These are phyloP conservation scores for Acromyrmex charruanus DNA, from an alignment of 1,140 invertebrate genomes.

Conservation along the genomic window DNA sequence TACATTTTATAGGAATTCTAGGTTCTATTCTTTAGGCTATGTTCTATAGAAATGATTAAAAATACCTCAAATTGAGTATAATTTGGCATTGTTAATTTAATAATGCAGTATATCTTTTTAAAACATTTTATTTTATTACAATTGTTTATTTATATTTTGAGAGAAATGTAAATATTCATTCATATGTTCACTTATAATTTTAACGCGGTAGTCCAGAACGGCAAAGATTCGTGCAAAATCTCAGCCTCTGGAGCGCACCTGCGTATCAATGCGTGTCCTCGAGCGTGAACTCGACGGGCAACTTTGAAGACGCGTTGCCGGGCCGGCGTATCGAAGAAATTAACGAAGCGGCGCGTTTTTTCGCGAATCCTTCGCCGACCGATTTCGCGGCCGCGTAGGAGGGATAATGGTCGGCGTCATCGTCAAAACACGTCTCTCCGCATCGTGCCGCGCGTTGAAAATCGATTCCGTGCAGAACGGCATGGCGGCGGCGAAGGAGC, in stretches of 20 bases:
- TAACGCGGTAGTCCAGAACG: not conserved
- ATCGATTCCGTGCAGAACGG: slow-evolving; percentile 52
- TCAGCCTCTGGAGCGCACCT: slow-evolving; percentile 17
- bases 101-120: not conserved
- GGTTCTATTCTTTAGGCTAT: too few species aligned
- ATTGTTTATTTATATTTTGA: not conserved
- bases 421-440: slow-evolving; percentile 47
- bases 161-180: not conserved
- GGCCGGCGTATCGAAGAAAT: slow-evolving; percentile 55
- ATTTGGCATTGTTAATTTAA: too few species aligned
- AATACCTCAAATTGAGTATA: too few species aligned
- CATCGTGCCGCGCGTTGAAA: slow-evolving; percentile 56
- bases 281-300: slow-evolving; percentile 41
- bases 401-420: slow-evolving; percentile 59
- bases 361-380: not conserved
- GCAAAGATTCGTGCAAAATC: not conserved
- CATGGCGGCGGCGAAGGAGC: slow-evolving; percentile 16
- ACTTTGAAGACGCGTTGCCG: slow-evolving; percentile 35
- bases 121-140: not conserved
- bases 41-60: too few species aligned
- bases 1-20: too few species aligned
- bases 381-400: slow-evolving; percentile 19
- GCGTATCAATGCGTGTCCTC: slow-evolving; percentile 38
- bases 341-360: slow-evolving; percentile 57
- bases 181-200: not conserved